Percentiles rank a stretch among this genome's conserved stretches.
Conservation (phyloP, 2,797 vertebrate genomes). For the Premnoplex brunnescens region DNA sequence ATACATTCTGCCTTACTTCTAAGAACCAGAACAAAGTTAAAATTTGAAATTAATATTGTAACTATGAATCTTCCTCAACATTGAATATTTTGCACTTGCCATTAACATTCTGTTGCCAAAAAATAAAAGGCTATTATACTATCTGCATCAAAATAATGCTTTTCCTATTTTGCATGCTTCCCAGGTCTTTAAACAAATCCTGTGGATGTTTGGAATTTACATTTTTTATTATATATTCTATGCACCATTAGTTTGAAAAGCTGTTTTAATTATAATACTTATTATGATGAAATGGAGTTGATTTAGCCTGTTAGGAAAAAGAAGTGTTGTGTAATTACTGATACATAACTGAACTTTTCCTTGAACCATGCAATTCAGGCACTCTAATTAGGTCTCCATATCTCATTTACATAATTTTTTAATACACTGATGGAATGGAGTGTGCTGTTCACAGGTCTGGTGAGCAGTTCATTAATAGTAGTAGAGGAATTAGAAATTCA, state of each 20-base stretch:
- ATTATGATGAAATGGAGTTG: slow-evolving; percentile 38
- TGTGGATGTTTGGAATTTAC: not conserved
- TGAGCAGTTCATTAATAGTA: not conserved
- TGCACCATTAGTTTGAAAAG: slow-evolving; percentile 34
- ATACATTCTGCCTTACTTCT: not conserved
- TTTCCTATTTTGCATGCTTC: not conserved
- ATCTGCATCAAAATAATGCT: not conserved
- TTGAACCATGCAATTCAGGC: slow-evolving; percentile 12
- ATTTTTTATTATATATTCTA: slow-evolving; percentile 21
- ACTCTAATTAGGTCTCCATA: slow-evolving; percentile 15
- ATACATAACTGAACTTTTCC: slow-evolving; percentile 26
- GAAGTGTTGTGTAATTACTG: slow-evolving; percentile 17
- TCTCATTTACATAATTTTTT: slow-evolving; percentile 38
- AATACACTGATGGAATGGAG: not conserved
- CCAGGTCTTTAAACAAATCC: not conserved
- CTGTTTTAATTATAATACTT: slow-evolving; percentile 46
- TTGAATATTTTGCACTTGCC: not conserved
- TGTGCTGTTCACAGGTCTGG: not conserved
- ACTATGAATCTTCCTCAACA: not conserved
- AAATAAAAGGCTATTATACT: not conserved
- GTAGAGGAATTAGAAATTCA: not conserved
- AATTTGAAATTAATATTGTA: not conserved
- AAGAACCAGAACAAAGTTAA: slow-evolving; percentile 10
- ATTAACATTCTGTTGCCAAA: not conserved
- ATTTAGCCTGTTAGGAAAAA: slow-evolving; percentile 25